Evolutionary conservation across 2,113 vertebrate genomes (phyloP).

Genomic region (Lepidothrix coronata): DNA sequence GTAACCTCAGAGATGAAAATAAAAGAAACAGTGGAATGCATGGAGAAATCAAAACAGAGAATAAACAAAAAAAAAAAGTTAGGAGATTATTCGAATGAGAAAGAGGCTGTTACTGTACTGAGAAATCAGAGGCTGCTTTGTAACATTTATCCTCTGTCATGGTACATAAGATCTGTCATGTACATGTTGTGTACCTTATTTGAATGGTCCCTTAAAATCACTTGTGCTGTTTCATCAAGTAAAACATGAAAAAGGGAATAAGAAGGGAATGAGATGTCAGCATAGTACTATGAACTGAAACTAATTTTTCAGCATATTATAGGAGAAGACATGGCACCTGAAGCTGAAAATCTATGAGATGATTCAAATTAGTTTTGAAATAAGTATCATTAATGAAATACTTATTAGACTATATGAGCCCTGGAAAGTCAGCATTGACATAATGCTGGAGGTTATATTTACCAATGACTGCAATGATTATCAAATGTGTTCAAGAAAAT

Average conservation of each 20-base stretch:
- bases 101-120: neutral
- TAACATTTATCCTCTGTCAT: neutral
- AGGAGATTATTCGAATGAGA: neutral
- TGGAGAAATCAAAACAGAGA: neutral
- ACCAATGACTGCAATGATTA: neutral
- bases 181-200: neutral
- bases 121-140: neutral
- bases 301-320: neutral
- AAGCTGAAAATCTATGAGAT: neutral
- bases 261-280: neutral
- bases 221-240: neutral
- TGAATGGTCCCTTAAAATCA: neutral
- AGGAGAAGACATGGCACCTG: neutral
- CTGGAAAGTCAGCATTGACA: neutral
- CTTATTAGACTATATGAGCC: neutral
- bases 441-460: conserved; percentile 11
- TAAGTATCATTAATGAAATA: neutral
- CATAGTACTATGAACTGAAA: neutral
- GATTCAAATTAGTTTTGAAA: conserved; percentile 20
- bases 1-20: neutral
- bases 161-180: neutral
- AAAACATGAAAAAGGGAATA: neutral
- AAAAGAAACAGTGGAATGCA: neutral
- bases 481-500: neutral
- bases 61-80: neutral